Conservation (phyloP, 2,888 invertebrate genomes). For the Melanophora roralis region DNA sequence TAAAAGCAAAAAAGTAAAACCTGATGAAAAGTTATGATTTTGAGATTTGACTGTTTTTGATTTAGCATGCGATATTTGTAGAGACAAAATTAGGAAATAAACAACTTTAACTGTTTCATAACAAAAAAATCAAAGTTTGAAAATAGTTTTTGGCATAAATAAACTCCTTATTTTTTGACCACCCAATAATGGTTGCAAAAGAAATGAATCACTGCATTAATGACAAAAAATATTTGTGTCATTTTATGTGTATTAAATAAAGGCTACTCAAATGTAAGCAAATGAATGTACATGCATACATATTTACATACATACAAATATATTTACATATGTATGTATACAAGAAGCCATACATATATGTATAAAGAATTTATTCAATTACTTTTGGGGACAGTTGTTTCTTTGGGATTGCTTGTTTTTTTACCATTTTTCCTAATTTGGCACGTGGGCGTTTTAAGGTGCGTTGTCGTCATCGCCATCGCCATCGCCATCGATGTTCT, state of each 20-base stretch:
- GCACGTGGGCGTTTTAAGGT: constrained; percentile 62
- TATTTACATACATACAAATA: not conserved
- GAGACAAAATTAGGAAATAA: too few species aligned
- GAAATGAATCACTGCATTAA: constrained; percentile 34
- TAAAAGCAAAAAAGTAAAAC: too few species aligned
- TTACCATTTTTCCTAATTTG: constrained; percentile 37
- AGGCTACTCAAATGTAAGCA: too few species aligned
- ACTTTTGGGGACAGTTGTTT: constrained; percentile 44
- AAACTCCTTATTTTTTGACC: not conserved
- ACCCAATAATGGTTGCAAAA: constrained; percentile 11
- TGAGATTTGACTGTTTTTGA: too few species aligned
- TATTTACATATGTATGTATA: not conserved
- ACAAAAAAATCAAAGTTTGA: too few species aligned
- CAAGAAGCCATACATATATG: not conserved
- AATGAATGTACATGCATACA: not conserved
- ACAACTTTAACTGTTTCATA: too few species aligned
- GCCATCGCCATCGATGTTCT: not conserved
- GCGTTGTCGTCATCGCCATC: constrained; percentile 49
- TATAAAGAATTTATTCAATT: constrained; percentile 37
- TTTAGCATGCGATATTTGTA: too few species aligned
- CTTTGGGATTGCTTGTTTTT: constrained; percentile 11
- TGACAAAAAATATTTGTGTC: not conserved
- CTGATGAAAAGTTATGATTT: too few species aligned
- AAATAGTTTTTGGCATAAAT: too few species aligned
- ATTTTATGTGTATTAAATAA: too few species aligned